Conservation (phyloP, 2,888 invertebrate genomes). For the Patella depressa region DNA sequence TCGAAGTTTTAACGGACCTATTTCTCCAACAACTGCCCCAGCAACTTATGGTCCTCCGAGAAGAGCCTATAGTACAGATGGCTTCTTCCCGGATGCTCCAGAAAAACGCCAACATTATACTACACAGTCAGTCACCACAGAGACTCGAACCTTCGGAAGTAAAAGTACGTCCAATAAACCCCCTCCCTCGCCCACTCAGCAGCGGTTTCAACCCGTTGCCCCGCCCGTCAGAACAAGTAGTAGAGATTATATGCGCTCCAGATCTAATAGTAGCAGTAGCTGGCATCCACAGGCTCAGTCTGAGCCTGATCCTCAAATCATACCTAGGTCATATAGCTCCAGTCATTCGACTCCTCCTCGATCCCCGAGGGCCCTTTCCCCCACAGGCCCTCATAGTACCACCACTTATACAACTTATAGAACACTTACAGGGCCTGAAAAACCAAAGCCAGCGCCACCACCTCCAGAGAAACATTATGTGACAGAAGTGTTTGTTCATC, state of each 20-base stretch:
- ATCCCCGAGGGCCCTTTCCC: conserved; percentile 43
- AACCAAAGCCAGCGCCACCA: conserved; percentile 36
- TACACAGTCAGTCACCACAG: conserved; percentile 35
- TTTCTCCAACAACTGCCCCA: conserved; percentile 44
- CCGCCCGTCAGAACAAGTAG: conserved; percentile 56
- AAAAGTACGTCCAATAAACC: conserved; percentile 47
- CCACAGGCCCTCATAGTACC: conserved; percentile 15
- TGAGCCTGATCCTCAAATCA: conserved; percentile 31
- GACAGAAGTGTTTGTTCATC: conserved; percentile 61
- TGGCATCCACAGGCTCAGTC: conserved; percentile 34
- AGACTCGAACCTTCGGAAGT: conserved; percentile 34
- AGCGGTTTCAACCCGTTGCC: conserved; percentile 40
- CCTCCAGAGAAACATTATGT: conserved; percentile 60
- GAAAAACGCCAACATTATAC: conserved; percentile 33
- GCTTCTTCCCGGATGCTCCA: conserved; percentile 42
- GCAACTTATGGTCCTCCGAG: conserved; percentile 31
- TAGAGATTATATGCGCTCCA: conserved; percentile 57
- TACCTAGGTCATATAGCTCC: conserved; percentile 45
- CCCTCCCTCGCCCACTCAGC: conserved; percentile 53
- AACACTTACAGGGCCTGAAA: conserved; percentile 17
- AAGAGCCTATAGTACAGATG: conserved; percentile 32
- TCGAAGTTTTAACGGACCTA: conserved; percentile 50
- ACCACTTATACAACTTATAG: conserved; percentile 20
- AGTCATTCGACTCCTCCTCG: conserved; percentile 41
- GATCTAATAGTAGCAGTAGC: conserved; percentile 50